phyloP scores from a whole-genome alignment of 1,140 invertebrate species.

The Brachionus koreanus region DNA sequence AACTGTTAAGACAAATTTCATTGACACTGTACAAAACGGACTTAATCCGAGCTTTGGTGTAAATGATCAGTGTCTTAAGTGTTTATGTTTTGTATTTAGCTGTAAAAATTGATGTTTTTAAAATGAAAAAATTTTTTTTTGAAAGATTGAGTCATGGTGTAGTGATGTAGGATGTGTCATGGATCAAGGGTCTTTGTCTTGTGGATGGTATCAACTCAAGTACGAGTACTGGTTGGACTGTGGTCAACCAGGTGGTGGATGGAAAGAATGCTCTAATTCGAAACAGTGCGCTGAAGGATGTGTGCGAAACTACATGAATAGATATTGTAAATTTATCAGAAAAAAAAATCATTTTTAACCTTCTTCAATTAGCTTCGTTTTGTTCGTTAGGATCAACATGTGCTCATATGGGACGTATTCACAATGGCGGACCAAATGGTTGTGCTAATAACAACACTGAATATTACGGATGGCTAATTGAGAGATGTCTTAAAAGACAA shows the following conservation, averaged over 20 bases:
- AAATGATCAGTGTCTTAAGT: constrained; percentile 27
- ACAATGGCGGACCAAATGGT: constrained; percentile 47
- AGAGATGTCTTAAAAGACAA: constrained; percentile 24
- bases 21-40: neutral
- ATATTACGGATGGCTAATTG: constrained; percentile 38
- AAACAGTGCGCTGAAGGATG: constrained; percentile 46
- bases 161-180: constrained; percentile 50
- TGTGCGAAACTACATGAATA: constrained; percentile 45
- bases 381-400: constrained; percentile 38
- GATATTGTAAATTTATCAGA: constrained; percentile 32
- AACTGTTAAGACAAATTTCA: neutral
- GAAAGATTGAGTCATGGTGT: constrained; percentile 49
- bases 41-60: neutral
- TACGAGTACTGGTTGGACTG: constrained; percentile 43
- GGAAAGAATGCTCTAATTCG: constrained; percentile 45
- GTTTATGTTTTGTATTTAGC: constrained; percentile 37
- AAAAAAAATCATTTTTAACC: neutral
- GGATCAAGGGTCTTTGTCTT: constrained; percentile 47
- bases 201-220: constrained; percentile 44
- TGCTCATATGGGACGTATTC: constrained; percentile 45
- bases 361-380: neutral
- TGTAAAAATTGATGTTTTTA: neutral
- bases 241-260: constrained; percentile 43
- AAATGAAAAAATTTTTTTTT: neutral
- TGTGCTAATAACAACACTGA: constrained; percentile 41